Conservation (phyloP, 2,113 vertebrate genomes). For the Tinamus guttatus region DNA sequence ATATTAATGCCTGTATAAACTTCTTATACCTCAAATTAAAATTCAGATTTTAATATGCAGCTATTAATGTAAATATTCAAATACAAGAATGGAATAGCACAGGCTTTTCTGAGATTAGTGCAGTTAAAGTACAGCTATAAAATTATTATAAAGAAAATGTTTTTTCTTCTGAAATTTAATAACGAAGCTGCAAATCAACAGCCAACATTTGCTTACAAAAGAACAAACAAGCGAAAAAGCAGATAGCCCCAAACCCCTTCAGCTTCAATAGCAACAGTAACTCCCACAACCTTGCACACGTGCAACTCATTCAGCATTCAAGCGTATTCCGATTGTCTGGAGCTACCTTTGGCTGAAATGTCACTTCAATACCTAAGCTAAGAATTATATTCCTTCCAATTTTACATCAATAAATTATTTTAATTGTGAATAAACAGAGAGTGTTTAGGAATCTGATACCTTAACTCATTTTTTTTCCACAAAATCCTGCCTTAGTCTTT, state of each 20-base stretch:
- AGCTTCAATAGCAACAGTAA: not conserved
- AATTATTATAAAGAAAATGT: not conserved
- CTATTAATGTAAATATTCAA: not conserved
- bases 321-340: not conserved
- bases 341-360: not conserved
- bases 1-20: not conserved
- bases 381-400: not conserved
- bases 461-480: not conserved
- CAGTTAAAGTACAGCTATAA: not conserved
- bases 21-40: not conserved
- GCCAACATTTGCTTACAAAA: not conserved
- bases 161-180: not conserved
- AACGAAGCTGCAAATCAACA: not conserved
- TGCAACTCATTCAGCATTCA: not conserved
- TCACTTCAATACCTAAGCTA: not conserved
- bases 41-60: too few relatives aligned
- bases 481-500: not conserved
- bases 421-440: not conserved
- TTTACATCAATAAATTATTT: not conserved
- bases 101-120: not conserved
- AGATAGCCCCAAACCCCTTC: too few relatives aligned
- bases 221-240: not conserved
- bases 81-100: not conserved
- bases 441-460: not conserved
- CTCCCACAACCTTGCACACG: not conserved